Percentiles rank a stretch among this genome's conserved stretches.
Evolutionary conservation across 30 jellyfish, hydroid and myxozoan species (phyloP).

Genomic region (Pelagia noctiluca): DNA sequence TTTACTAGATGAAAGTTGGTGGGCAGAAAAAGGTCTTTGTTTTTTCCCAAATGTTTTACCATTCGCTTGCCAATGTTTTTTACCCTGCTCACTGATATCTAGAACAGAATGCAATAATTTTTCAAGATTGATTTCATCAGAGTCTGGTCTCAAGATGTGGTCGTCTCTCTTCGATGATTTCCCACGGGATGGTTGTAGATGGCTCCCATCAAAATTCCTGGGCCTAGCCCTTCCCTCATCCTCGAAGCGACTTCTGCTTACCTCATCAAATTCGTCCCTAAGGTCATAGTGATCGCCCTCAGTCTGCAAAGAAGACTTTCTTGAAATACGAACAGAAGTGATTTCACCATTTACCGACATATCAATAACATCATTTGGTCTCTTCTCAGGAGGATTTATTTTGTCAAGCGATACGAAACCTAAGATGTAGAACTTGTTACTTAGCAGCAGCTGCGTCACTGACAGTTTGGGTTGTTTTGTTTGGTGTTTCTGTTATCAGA

Average conservation of each 20-base stretch:
- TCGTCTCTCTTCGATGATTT: slow-evolving; percentile 11
- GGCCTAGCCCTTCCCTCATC: slow-evolving; percentile 48
- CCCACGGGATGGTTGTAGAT: slow-evolving; percentile 33
- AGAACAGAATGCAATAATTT: slow-evolving; percentile 77
- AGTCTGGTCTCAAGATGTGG: slow-evolving; percentile 74
- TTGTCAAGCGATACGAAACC: too few species aligned
- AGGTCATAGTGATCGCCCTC: not conserved
- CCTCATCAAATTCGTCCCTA: not conserved
- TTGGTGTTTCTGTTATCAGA: too few species aligned
- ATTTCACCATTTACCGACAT: slow-evolving; percentile 70
- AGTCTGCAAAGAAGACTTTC: slow-evolving; percentile 34
- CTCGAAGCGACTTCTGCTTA: slow-evolving; percentile 3
- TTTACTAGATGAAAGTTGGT: slow-evolving; percentile 15
- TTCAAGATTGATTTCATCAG: slow-evolving; percentile 82
- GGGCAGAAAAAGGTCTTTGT: slow-evolving; percentile 68
- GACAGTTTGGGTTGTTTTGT: too few species aligned
- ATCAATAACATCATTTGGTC: not conserved
- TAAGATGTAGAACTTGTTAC: too few species aligned
- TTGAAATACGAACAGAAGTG: slow-evolving; percentile 67
- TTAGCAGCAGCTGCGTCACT: too few species aligned
- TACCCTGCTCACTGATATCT: slow-evolving; percentile 55
- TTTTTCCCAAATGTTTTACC: slow-evolving; percentile 26
- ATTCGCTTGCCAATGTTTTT: not conserved
- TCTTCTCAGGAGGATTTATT: too few species aligned
- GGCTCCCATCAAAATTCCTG: slow-evolving; percentile 12